Base-by-base conservation (phyloP, 2,888 invertebrate genomes). In the Elmis aenea region DNA sequence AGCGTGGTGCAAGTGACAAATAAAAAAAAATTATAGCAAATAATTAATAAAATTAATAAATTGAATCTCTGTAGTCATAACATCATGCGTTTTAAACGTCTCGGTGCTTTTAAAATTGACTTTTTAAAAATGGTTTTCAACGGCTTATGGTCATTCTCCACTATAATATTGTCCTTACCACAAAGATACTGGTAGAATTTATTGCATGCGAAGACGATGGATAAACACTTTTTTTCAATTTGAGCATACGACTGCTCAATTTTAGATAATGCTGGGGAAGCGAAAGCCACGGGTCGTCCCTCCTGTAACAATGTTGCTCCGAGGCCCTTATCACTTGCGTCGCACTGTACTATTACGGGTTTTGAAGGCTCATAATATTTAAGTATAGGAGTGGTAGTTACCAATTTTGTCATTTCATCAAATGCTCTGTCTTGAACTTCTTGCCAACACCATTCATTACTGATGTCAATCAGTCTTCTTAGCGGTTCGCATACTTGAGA, bases 141-240 rank as follows among this genome's bases (percentile, higher is more conserved):
- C n/a, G n/a, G n/a, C n/a, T n/a, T n/a, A n/a, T n/a, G n/a, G n/a
- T n/a, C n/a, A n/a, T n/a, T n/a, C n/a, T n/a, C n/a, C n/a, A n/a
- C n/a, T n/a, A n/a, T n/a, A n/a, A n/a, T n/a, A n/a, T n/a, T n/a
- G n/a, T n/a, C n/a, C n/a, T n/a, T n/a, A 3, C 35, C 38, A 28
- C 28, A 43, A 8, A 39, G 5, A 32, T 20, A 43, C 4, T 31
- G 14, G 24, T 43, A 31, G 28, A 40, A 43, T 15, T 40, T 36
- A 21, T 37, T 36, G 2, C 20, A 15, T 1, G 32, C 18, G 25
- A 32, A 43, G 2, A 39, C 10, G 2, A 43, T 5, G 6, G 32
- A 28, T 11, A 36, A 26, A 12, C 14, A 28, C 23, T 44, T 31
- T 23, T 44, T 44, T 10, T 44, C 32, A 2, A 37, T 21, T 30